phyloP scores from a whole-genome alignment of 2,113 vertebrate species.

The Onychostoma macrolepis region DNA sequence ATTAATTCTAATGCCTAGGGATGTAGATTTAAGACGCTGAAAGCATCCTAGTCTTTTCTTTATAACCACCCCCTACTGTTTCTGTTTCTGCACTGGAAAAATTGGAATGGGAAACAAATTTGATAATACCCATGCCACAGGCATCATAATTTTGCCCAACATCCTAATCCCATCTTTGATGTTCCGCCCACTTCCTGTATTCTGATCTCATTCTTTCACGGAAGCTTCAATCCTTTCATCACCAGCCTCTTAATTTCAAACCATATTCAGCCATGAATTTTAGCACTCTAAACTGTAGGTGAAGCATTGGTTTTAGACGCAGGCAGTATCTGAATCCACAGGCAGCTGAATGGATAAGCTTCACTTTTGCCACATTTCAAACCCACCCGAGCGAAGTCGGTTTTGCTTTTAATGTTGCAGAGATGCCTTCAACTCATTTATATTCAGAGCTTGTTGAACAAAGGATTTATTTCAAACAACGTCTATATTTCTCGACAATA shows the following conservation, averaged over 20 bases:
- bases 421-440: background rate
- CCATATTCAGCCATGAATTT: constrained; percentile 22
- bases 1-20: background rate
- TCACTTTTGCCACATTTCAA: background rate
- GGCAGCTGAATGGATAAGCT: background rate
- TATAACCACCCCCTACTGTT: constrained; percentile 11
- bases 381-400: background rate
- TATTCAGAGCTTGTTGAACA: background rate
- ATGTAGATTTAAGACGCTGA: constrained; percentile 7
- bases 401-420: background rate
- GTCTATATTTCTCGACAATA: background rate
- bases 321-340: background rate
- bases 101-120: constrained; percentile 43
- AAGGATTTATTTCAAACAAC: background rate
- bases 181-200: constrained; percentile 65
- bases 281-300: background rate
- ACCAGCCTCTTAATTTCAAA: constrained; percentile 35
- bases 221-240: constrained; percentile 36
- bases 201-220: constrained; percentile 43
- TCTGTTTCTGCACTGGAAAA: constrained; percentile 44
- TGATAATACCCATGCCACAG: constrained; percentile 54
- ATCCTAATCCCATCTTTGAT: constrained; percentile 69
- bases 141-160: constrained; percentile 52
- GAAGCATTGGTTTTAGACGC: background rate
- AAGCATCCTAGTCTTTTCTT: constrained; percentile 3